Evolutionary conservation across 2,113 vertebrate species (phyloP).

Genomic region (Cranoglanis bouderius): DNA sequence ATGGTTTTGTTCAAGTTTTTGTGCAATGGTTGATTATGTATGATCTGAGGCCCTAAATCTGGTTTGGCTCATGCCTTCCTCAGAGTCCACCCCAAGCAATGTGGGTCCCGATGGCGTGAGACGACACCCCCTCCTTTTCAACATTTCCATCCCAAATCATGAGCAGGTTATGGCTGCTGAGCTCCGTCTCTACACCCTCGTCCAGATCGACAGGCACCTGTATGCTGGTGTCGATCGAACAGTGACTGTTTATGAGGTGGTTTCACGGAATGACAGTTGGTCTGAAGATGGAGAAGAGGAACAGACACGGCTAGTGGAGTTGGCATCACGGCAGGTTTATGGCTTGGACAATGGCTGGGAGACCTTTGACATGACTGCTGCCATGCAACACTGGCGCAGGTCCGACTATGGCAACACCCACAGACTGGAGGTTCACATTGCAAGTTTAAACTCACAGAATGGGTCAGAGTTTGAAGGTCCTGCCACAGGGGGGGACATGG

Average conservation of each 20-base stretch:
- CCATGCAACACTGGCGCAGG: constrained; percentile 82
- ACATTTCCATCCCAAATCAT: constrained; percentile 89
- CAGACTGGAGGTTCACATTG: constrained; percentile 88
- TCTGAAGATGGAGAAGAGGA: constrained; percentile 45
- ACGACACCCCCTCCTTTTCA: constrained; percentile 91
- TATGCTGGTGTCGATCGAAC: constrained; percentile 85
- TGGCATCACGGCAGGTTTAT: constrained; percentile 86
- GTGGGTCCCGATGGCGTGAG: constrained; percentile 75
- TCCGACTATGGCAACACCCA: constrained; percentile 78
- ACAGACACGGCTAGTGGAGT: constrained; percentile 66
- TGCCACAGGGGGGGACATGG: constrained; percentile 74
- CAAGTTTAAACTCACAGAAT: constrained; percentile 69
- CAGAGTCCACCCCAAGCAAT: constrained; percentile 81
- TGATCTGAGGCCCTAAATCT: background rate
- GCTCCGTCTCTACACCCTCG: constrained; percentile 89
- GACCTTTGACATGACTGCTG: constrained; percentile 87
- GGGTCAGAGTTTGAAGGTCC: constrained; percentile 60
- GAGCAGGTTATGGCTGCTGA: constrained; percentile 89
- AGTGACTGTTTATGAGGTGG: constrained; percentile 87
- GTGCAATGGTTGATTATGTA: background rate
- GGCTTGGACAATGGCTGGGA: constrained; percentile 88
- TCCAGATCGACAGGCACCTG: constrained; percentile 83
- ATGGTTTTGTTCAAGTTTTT: background rate
- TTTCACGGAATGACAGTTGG: constrained; percentile 54
- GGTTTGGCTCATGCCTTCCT: background rate